Percentiles rank a stretch among this genome's conserved stretches.
Conservation (phyloP, 2,797 vertebrate genomes). For the Chloroceryle inda region DNA sequence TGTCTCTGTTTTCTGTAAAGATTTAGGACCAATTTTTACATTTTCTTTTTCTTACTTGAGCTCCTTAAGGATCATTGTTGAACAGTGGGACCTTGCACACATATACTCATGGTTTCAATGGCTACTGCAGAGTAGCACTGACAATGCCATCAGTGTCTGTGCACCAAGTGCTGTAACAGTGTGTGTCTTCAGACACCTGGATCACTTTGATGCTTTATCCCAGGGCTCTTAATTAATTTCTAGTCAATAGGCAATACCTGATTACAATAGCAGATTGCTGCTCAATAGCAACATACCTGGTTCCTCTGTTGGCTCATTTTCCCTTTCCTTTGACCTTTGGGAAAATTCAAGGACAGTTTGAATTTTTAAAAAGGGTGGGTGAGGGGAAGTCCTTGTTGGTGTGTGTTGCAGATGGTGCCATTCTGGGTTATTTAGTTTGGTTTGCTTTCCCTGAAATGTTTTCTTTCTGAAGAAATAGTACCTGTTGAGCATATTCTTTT, state of each 20-base stretch:
- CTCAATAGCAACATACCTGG: neutral
- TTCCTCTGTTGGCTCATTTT: neutral
- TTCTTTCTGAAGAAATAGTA: neutral
- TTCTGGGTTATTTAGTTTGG: neutral
- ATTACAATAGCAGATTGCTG: neutral
- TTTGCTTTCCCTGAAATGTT: neutral
- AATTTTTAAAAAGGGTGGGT: neutral
- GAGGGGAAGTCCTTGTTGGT: neutral
- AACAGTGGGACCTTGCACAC: neutral
- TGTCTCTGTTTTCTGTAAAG: neutral
- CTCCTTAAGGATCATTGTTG: neutral
- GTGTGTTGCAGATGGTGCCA: neutral
- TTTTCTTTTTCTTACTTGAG: neutral
- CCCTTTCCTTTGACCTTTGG: neutral
- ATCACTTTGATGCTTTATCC: neutral
- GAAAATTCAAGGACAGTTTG: neutral
- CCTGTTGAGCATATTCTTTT: neutral
- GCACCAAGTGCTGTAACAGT: neutral
- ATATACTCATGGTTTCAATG: rapidly evolving
- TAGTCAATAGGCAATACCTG: neutral
- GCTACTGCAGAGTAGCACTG: neutral
- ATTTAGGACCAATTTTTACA: neutral
- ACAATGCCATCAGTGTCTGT: neutral
- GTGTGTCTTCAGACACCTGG: rapidly evolving
- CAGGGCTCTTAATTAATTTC: neutral